Base-by-base conservation (phyloP, 2,113 vertebrate genomes). In the Pelecanus crispus region DNA sequence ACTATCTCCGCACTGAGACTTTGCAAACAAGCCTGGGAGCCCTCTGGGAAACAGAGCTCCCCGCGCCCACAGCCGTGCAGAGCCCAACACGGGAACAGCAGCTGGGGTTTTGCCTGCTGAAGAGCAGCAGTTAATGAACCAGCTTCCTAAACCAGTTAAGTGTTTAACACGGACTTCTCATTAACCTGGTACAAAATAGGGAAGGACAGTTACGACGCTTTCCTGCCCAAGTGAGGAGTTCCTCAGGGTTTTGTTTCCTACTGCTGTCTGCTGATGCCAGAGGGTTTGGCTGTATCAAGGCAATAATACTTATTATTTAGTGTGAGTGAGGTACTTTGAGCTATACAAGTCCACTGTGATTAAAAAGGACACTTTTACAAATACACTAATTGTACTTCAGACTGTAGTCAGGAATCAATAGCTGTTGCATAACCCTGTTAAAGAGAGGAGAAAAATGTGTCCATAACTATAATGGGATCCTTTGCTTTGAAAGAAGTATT, bases 61-160 rank as follows among this genome's bases (percentile, higher is more conserved):
- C 49, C 0, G 2, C 1, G 1, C 55, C 42, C 1, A 0, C 26
- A 34, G 50, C 44, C 11, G 0, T 6, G 36, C 91, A 56, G 45
- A 94, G 67, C 83, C 65, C 65, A 16, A 53, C 59, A 7, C 1
- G 0, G 68, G 52, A 74, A 0, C 63, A 6, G 1, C 61, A 45
- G 61, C 68, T 31, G 44, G 65, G 47, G 17, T 19, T 80, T 83
- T 4, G 0, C 49, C 63, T 80, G 70, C 80, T 65, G 49, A 53
- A 10, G 34, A 52, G 45, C 70, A 83, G 75, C 63, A 47, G 21
- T 25, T 45, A 32, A 38, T 3, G 2, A 67, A 8, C 32, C 62
- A 88, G 24, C 52, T 68, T 53, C 65, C 73, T 79, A 49, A 86
- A 40, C 4, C 0, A 0, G n/a, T n/a, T n/a, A n/a, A 29, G 22